Conservation (phyloP, 2,888 invertebrate species). For the Dendrolimus houi region DNA sequence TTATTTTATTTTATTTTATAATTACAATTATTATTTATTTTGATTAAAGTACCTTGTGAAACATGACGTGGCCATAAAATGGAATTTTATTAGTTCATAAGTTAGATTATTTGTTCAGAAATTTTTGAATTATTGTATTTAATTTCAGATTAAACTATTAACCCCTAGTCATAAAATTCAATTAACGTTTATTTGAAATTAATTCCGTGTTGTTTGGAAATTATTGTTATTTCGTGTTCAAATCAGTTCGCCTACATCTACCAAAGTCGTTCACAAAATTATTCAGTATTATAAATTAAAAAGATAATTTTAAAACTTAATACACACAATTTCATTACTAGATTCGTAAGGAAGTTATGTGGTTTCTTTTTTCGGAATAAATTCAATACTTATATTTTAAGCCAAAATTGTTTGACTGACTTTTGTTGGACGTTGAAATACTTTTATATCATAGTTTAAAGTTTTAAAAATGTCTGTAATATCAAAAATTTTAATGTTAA, state of each 20-base stretch:
- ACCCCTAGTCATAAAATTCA: conserved; percentile 41
- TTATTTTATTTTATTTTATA: conserved; percentile 1
- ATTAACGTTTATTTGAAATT: conserved; percentile 8
- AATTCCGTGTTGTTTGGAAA: conserved; percentile 1
- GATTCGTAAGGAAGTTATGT: too few relatives aligned
- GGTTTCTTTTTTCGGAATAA: too few relatives aligned
- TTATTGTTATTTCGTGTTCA: not conserved
- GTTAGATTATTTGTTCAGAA: conserved; percentile 13
- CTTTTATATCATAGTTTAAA: too few relatives aligned
- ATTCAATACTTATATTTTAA: too few relatives aligned
- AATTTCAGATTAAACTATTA: conserved; percentile 32
- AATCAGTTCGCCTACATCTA: not conserved
- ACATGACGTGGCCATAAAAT: conserved; percentile 39
- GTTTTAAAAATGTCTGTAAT: too few relatives aligned
- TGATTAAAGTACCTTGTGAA: conserved; percentile 3
- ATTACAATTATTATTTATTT: conserved; percentile 4
- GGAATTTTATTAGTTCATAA: conserved; percentile 24
- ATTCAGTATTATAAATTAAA: too few relatives aligned
- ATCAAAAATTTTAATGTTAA: too few relatives aligned
- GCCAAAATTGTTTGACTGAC: too few relatives aligned
- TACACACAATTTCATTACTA: too few relatives aligned
- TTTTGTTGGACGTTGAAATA: too few relatives aligned
- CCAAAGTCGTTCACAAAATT: not conserved
- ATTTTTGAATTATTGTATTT: conserved; percentile 7
- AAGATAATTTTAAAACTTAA: too few relatives aligned